Conservation (phyloP, 2,797 vertebrate species). For the Gallinago stenura region DNA sequence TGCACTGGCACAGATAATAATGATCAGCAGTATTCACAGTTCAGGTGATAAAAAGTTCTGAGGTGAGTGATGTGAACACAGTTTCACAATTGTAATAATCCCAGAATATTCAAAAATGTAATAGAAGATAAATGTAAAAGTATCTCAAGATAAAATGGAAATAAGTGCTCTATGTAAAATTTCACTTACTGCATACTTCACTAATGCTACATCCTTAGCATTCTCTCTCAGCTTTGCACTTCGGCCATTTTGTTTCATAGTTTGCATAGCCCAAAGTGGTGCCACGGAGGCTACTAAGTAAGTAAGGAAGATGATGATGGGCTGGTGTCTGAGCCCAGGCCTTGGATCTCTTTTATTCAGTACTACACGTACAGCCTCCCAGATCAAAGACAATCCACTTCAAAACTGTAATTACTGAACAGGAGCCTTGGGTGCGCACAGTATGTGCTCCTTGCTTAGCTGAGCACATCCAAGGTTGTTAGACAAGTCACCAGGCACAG, state of each 20-base stretch:
- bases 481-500: background rate
- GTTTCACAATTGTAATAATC: background rate
- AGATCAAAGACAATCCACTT: background rate
- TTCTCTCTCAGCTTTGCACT: background rate
- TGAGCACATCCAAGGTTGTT: background rate
- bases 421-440: background rate
- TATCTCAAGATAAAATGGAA: background rate
- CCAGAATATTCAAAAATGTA: background rate
- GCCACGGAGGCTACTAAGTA: background rate
- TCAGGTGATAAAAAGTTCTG: background rate
- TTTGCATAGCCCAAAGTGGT: background rate
- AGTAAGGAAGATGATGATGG: background rate
- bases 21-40: background rate
- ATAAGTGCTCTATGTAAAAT: background rate
- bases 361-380: background rate
- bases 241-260: background rate
- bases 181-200: background rate
- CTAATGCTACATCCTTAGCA: fast-evolving
- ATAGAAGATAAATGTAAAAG: background rate
- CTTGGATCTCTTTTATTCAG: background rate
- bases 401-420: background rate
- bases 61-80: background rate
- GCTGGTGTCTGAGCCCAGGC: background rate
- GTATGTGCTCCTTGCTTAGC: background rate
- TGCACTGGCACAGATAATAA: background rate